These are phyloP conservation scores for Leptothorax acervorum DNA, from an alignment of 2,888 invertebrate species.

Conservation along the genomic window DNA sequence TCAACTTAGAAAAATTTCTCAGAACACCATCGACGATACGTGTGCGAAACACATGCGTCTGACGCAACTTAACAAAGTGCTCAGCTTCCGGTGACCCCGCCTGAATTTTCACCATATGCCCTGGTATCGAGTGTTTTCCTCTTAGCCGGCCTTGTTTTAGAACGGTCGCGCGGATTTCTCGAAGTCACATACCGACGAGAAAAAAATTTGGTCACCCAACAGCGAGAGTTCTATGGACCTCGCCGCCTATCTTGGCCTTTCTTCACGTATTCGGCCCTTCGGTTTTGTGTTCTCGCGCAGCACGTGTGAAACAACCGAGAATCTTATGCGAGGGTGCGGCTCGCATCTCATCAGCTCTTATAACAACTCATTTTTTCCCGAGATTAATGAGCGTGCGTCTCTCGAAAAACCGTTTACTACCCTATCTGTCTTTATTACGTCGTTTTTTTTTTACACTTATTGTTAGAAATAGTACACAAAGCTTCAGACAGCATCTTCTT, in stretches of 20 bases:
- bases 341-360: conserved; percentile 27
- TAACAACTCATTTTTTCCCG: conserved; percentile 25
- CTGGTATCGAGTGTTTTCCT: conserved; percentile 25
- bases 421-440: not conserved
- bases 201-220: conserved; percentile 54
- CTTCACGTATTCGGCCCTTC: conserved; percentile 61
- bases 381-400: conserved; percentile 23
- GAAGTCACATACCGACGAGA: not conserved
- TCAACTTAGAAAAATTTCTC: not conserved
- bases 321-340: conserved; percentile 32
- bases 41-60: conserved; percentile 1
- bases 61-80: not conserved
- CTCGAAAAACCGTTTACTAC: conserved; percentile 10
- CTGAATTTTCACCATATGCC: conserved; percentile 44
- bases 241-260: conserved; percentile 64
- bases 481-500: not conserved
- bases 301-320: conserved; percentile 64
- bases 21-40: not conserved
- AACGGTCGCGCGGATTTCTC: conserved; percentile 13
- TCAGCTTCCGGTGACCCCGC: conserved; percentile 20
- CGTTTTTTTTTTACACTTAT: not conserved
- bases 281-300: conserved; percentile 64
- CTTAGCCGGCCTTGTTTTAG: not conserved
- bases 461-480: not conserved
- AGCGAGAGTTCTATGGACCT: conserved; percentile 45